Conservation (phyloP, 2,113 vertebrate genomes). For the Psittacula cyanocephala region DNA sequence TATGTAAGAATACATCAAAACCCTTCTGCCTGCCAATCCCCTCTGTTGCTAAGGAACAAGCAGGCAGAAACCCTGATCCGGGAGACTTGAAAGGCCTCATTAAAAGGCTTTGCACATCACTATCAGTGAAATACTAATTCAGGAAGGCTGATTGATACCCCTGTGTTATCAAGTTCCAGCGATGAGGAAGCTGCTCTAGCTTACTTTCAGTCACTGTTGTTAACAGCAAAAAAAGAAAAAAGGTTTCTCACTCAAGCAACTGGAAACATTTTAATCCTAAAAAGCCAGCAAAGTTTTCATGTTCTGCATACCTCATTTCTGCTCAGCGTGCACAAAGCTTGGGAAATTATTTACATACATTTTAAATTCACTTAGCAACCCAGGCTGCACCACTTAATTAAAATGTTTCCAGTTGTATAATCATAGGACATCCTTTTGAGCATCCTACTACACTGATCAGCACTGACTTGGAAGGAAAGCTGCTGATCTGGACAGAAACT, state of each 20-base stretch:
- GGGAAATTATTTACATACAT: slow-evolving; percentile 26
- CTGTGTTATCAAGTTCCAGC: slow-evolving; percentile 55
- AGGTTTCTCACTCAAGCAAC: slow-evolving; percentile 67
- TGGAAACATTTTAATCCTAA: slow-evolving; percentile 14
- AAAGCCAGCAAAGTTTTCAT: background rate
- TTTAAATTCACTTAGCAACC: slow-evolving; percentile 1
- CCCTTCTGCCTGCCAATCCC: slow-evolving; percentile 69
- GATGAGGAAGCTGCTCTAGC: slow-evolving; percentile 30
- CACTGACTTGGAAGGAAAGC: background rate
- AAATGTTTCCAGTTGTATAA: background rate
- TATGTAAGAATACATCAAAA: slow-evolving; percentile 67
- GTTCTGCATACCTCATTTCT: background rate
- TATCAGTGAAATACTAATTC: slow-evolving; percentile 75
- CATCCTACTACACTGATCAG: background rate
- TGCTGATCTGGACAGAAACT: background rate
- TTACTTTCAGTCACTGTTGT: slow-evolving; percentile 38
- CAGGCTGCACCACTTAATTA: background rate
- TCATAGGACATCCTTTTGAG: background rate
- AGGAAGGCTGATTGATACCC: slow-evolving; percentile 65
- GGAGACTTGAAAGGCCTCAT: slow-evolving; percentile 71
- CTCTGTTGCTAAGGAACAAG: slow-evolving; percentile 77
- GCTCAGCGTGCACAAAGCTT: background rate
- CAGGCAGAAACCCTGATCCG: slow-evolving; percentile 44
- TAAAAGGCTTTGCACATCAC: slow-evolving; percentile 72
- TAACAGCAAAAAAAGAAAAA: background rate